phyloP scores from a whole-genome alignment of 1,140 invertebrate genomes.

The Arion vulgaris region DNA sequence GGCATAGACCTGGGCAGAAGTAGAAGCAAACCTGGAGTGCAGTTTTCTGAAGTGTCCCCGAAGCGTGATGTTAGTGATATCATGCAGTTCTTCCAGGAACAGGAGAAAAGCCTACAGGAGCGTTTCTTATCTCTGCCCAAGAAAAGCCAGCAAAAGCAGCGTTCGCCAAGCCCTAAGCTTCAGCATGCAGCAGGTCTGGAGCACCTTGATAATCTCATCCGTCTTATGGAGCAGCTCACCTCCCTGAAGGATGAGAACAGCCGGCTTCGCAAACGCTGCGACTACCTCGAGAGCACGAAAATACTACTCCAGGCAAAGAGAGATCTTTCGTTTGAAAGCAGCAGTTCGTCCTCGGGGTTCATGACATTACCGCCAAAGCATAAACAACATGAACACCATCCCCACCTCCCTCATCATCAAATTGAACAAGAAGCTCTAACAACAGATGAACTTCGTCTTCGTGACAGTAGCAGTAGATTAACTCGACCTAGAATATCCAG shows the following conservation, averaged over 20 bases:
- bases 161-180: constrained; percentile 62
- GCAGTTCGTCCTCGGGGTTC: constrained; percentile 53
- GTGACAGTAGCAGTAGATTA: neutral
- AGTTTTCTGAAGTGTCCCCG: constrained; percentile 41
- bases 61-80: constrained; percentile 53
- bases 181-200: constrained; percentile 76
- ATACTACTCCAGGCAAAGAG: constrained; percentile 75
- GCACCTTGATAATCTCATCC: constrained; percentile 83
- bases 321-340: constrained; percentile 51
- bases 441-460: neutral
- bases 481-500: constrained; percentile 57
- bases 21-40: constrained; percentile 42
- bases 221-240: constrained; percentile 83
- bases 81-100: constrained; percentile 66
- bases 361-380: constrained; percentile 53
- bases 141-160: constrained; percentile 44
- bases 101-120: constrained; percentile 57
- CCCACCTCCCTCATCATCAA: constrained; percentile 14
- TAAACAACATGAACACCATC: constrained; percentile 45
- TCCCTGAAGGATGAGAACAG: constrained; percentile 81
- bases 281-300: constrained; percentile 82
- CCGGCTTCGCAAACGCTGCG: constrained; percentile 79
- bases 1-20: constrained; percentile 42
- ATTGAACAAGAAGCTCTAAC: constrained; percentile 20
- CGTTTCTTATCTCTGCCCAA: constrained; percentile 40